Evolutionary conservation across 2,888 invertebrate species (phyloP).

Genomic region (Pomacea canaliculata): DNA sequence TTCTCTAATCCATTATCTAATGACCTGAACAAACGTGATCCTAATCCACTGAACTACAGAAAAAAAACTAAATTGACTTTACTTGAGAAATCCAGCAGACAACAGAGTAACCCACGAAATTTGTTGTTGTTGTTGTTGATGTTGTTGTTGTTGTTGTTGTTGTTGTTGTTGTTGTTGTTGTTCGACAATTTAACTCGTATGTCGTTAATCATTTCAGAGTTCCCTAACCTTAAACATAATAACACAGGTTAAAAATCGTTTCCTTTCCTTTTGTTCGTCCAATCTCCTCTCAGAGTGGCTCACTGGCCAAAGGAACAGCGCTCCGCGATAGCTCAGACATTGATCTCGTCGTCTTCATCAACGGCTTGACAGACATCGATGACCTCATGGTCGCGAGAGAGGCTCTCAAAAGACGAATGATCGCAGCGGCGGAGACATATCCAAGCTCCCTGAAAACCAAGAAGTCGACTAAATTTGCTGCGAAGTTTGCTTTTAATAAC

Average conservation of each 20-base stretch:
- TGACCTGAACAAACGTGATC: too few species aligned
- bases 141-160: too few species aligned
- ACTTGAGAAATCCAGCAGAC: too few species aligned
- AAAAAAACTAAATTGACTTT: too few species aligned
- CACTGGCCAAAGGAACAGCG: slow-evolving; percentile 1
- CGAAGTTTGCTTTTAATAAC: background rate
- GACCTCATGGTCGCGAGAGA: background rate
- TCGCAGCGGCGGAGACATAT: background rate
- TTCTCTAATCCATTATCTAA: too few species aligned
- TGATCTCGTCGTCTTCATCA: slow-evolving; percentile 3
- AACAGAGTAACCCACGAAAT: too few species aligned
- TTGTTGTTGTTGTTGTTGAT: too few species aligned
- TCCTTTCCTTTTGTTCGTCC: background rate
- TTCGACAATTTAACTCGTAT: background rate
- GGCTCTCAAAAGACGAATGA: background rate
- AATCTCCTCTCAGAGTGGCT: background rate
- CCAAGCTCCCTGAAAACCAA: background rate
- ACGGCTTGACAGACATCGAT: background rate
- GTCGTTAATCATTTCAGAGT: background rate
- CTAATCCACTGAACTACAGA: too few species aligned
- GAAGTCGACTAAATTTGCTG: background rate
- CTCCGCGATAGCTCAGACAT: background rate
- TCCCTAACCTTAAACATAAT: background rate
- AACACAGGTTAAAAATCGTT: background rate
- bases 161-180: too few species aligned